Evolutionary conservation across 2,797 vertebrate species (phyloP).

Genomic region (Staurois parvus): DNA sequence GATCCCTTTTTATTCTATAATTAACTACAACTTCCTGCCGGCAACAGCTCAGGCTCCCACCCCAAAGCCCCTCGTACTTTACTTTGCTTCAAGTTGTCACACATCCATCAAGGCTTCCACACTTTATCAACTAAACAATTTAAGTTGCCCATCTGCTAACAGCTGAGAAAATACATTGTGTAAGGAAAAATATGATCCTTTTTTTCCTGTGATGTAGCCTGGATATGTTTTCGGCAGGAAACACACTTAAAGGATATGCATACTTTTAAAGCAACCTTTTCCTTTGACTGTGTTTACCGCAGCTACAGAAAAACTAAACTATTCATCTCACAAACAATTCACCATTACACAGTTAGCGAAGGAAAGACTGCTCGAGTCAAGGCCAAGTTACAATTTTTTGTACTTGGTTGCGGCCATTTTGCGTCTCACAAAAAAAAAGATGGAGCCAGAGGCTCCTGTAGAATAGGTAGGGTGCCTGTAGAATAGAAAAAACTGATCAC

Average conservation of each 20-base stretch:
- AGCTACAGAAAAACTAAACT: neutral
- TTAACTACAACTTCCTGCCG: constrained; percentile 37
- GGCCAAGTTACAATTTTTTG: no score
- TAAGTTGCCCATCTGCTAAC: constrained; percentile 13
- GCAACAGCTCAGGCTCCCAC: neutral
- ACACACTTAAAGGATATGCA: constrained; percentile 59
- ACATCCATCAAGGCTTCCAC: constrained; percentile 28
- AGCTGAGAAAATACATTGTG: constrained; percentile 20
- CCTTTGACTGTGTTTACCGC: neutral
- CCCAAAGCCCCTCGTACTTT: constrained; percentile 4
- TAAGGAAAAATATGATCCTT: constrained; percentile 22
- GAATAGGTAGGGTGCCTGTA: no score
- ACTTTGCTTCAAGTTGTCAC: constrained; percentile 7
- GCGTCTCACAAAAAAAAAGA: no score
- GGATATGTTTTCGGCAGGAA: neutral
- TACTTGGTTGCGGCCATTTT: no score
- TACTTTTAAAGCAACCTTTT: neutral
- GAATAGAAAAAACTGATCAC: no score
- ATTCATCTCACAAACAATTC: neutral
- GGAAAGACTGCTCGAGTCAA: neutral
- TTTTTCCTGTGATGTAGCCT: constrained; percentile 28
- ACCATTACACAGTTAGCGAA: neutral
- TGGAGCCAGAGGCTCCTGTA: no score
- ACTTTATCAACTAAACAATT: constrained; percentile 17
- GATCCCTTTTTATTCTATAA: constrained; percentile 46